Base-by-base conservation (phyloP, 2,888 invertebrate genomes). In the Anagyrus pseudococci region DNA sequence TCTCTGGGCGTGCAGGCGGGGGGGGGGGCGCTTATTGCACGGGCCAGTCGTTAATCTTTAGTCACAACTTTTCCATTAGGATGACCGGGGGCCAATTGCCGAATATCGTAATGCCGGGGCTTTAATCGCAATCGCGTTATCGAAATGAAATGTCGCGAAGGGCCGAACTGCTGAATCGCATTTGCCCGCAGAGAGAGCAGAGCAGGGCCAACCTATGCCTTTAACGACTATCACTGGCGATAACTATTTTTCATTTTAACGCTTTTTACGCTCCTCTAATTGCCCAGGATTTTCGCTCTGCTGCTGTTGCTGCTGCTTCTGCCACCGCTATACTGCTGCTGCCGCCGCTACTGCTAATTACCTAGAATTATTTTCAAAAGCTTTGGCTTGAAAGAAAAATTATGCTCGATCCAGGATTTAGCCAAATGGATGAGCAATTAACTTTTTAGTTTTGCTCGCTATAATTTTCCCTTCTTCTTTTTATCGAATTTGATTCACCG, bases 31-130 rank as follows among this genome's bases (percentile, higher is more conserved):
- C n/a, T n/a, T n/a, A n/a, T n/a, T n/a, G n/a, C 13, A 37, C 20
- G 19, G 49, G 33, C 50, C 50, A 62, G 57, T 62, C 62, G 52
- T 57, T 57, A 62, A 62, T 62, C 57, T 62, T 62, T 53, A 53
- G 57, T 58, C 62, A 23, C 43, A 61, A 61, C 61, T 61, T 61
- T 61, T 61, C 49, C 61, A 50, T 61, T 48, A 55, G 48, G 20
- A 29, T n/a, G 41, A 4, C 8, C 49, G 22, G n/a, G 15, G 25
- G 47, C 10, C 17, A 19, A 55, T 56, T 37, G 47, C 2, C 47
- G 57, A 57, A 48, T 22, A 57, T 57, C 57, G 48, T 40, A 48
- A 57, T 26, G 26, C 22, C 1, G 22, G n/a, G 8, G 19, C 37
- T 37, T 49, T 48, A 49, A 56, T 46, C 41, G 57, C 40, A 41